Conservation (phyloP, 2,113 vertebrate genomes). For the Sebastes schlegelii region DNA sequence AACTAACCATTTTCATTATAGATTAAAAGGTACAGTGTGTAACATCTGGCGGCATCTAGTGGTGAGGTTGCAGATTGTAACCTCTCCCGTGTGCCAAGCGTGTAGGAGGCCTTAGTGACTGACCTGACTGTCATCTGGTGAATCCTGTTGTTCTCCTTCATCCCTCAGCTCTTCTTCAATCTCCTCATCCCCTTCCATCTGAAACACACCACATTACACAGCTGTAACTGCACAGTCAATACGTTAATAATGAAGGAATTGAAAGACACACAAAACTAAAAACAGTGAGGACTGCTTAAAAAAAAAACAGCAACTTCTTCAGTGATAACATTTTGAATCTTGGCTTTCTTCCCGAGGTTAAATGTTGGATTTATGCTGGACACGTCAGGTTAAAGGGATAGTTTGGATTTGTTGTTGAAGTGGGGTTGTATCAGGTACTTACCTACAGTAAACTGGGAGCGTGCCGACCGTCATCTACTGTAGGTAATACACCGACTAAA, state of each 20-base stretch:
- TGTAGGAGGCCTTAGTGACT: conserved; percentile 6
- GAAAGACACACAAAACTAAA: neutral
- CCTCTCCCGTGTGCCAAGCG: too few relatives aligned
- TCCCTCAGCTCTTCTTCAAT: conserved; percentile 69
- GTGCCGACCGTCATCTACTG: too few relatives aligned
- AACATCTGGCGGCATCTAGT: too few relatives aligned
- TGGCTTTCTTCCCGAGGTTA: neutral
- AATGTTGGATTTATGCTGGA: neutral
- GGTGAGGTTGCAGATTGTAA: too few relatives aligned
- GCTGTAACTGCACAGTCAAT: neutral
- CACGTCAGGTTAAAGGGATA: too few relatives aligned
- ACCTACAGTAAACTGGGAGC: too few relatives aligned
- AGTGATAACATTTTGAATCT: neutral
- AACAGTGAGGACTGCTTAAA: neutral
- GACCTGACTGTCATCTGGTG: conserved; percentile 76
- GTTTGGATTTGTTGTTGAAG: too few relatives aligned
- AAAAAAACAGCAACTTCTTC: neutral
- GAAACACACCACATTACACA: conserved; percentile 12
- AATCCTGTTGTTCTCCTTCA: conserved; percentile 54
- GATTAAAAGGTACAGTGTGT: too few relatives aligned
- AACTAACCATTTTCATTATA: too few relatives aligned
- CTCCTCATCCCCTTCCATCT: conserved; percentile 74
- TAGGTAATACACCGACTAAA: too few relatives aligned
- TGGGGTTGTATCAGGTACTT: too few relatives aligned
- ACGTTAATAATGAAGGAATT: neutral